Evolutionary conservation across 2,797 vertebrate genomes (phyloP), one percentile per base, ranked within the genome.

Genomic region (Prunella strophiata): DNA sequence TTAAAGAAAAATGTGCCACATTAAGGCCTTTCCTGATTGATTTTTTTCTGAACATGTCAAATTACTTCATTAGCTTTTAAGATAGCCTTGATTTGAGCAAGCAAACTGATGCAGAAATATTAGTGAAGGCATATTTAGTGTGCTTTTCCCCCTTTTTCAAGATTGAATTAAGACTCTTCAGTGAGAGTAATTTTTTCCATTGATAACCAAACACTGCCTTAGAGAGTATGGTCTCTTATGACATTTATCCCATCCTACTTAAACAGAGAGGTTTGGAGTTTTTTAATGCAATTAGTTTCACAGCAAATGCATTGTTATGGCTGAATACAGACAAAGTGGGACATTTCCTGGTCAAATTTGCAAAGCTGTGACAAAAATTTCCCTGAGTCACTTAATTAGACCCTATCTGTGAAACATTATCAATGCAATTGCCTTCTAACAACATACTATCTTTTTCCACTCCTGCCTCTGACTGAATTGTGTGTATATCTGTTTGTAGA

Each of bases 21-120:
- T 91, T 94, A 76, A 73, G 38, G 62, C 89, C 19, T 94, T 84
- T 90, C 38, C 26, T 43, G 45, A 74, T 88, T 77, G 72, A 88
- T 94, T 95, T 94, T 90, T 95, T 93, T 95, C 78, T 89, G 84
- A 91, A 72, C 22, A 27, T 47, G n/a, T 47, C 58, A 68, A 94
- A 88, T 92, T 63, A 43, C 27, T 50, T 75, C 57, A 68, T 52
- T 73, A 63, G 5, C 6, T 91, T 57, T 80, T 89, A 71, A 81
- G 63, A 85, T 51, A 29, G 8, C 61, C 85, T 81, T 96, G 73
- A 94, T 55, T 88, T 92, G 25, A 95, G 40, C 63, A 72, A 77
- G 22, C 34, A 79, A 94, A 20, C 40, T 84, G 43, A 82, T 52
- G 22, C 55, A 79, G 57, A 89, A 94, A 74, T 75, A 88, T 52